Evolutionary conservation across 2,797 vertebrate genomes (phyloP).

Genomic region (Gambelia wislizenii): DNA sequence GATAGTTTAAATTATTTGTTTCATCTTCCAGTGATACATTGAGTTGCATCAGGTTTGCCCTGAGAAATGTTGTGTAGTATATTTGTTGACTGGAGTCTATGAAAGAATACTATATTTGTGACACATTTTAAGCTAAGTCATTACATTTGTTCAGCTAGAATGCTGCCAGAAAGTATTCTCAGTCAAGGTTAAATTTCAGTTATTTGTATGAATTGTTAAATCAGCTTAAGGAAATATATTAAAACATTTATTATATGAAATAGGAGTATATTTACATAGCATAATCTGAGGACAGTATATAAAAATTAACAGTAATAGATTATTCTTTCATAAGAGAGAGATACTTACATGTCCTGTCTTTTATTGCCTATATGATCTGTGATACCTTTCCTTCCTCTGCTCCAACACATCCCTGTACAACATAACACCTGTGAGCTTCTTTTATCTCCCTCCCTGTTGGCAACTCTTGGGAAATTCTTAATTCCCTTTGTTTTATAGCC

Average conservation of each 20-base stretch:
- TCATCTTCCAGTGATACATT: background rate
- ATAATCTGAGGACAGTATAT: background rate
- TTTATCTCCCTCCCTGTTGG: background rate
- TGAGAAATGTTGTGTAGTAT: slow-evolving; percentile 6
- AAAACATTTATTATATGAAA: slow-evolving; percentile 7
- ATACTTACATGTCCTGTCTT: background rate
- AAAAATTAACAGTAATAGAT: background rate
- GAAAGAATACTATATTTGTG: background rate
- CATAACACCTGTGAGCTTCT: background rate
- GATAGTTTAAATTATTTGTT: slow-evolving; percentile 4
- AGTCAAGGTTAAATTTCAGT: slow-evolving; percentile 1
- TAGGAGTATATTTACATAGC: too few relatives aligned
- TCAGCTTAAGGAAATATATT: background rate
- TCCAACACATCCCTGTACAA: background rate
- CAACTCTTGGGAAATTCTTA: background rate
- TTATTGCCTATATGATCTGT: background rate
- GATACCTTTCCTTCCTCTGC: background rate
- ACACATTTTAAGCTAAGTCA: background rate
- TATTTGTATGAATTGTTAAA: slow-evolving; percentile 28
- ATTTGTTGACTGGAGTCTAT: background rate
- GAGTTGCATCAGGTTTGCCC: slow-evolving; percentile 12
- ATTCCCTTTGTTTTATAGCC: background rate
- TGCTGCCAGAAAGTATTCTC: slow-evolving; percentile 5
- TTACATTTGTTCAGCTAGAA: slow-evolving; percentile 1
- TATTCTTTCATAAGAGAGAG: slow-evolving; percentile 5